Percentiles rank a stretch among this genome's conserved stretches.
These are phyloP conservation scores for Lochmaea crataegi DNA, from an alignment of 2,888 invertebrate species.

Conservation along the genomic window DNA sequence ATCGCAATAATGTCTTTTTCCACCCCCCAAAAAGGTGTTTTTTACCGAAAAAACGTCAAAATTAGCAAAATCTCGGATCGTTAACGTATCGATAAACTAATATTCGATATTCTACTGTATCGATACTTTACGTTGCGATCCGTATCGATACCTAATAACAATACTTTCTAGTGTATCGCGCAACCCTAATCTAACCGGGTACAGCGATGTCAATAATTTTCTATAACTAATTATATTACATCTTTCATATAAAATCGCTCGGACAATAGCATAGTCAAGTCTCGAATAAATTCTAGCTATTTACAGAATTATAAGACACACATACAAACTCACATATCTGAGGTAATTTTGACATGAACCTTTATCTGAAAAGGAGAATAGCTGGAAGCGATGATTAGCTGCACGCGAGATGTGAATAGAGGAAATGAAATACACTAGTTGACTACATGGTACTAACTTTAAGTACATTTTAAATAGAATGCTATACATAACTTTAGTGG, in stretches of 20 bases:
- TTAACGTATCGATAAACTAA: too few species aligned
- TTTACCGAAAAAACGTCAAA: too few species aligned
- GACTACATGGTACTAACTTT: not conserved
- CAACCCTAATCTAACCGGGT: not conserved
- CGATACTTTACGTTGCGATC: too few species aligned
- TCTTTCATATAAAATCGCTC: not conserved
- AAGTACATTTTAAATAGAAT: not conserved
- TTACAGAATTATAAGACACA: conserved; percentile 4
- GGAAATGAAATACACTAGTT: conserved; percentile 25
- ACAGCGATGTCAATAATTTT: not conserved
- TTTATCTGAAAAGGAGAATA: conserved; percentile 4
- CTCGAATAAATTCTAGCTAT: not conserved
- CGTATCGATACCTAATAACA: too few species aligned
- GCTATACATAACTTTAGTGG: too few species aligned
- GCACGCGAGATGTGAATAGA: conserved; percentile 27
- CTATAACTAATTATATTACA: not conserved
- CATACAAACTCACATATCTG: not conserved
- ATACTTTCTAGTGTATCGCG: too few species aligned
- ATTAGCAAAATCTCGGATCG: too few species aligned
- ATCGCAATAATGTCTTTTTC: too few species aligned
- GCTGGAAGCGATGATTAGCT: conserved; percentile 17
- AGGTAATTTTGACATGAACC: conserved; percentile 4
- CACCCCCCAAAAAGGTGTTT: too few species aligned
- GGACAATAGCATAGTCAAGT: not conserved
- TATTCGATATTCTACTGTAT: too few species aligned